Percentiles rank a stretch among this genome's conserved stretches.
phyloP scores from a whole-genome alignment of 2,113 vertebrate species.

The Pteropus alecto region DNA sequence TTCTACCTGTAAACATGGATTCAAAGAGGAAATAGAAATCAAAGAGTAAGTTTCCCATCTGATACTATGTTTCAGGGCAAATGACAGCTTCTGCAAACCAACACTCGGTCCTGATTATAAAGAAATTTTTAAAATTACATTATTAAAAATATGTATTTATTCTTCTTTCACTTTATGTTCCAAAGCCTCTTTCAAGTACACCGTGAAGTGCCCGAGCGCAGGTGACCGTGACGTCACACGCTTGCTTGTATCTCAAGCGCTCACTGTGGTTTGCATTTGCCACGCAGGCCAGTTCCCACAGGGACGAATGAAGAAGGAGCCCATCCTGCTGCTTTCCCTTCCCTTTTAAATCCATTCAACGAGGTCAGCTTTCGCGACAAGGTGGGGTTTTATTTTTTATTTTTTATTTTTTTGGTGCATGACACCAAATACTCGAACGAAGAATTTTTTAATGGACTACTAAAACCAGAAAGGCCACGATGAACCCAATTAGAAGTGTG shows the following conservation, averaged over 20 bases:
- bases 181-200: slow-evolving; percentile 70
- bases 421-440: slow-evolving; percentile 25
- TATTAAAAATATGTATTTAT: slow-evolving; percentile 72
- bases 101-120: slow-evolving; percentile 64
- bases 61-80: slow-evolving; percentile 43
- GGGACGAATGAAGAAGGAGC: background rate
- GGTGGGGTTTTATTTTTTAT: slow-evolving; percentile 52
- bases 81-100: slow-evolving; percentile 50
- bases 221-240: slow-evolving; percentile 29
- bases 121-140: slow-evolving; percentile 49
- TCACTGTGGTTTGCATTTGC: background rate
- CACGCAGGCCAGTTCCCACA: background rate
- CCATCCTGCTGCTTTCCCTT: background rate
- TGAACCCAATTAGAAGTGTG: slow-evolving; percentile 41
- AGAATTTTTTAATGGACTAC: slow-evolving; percentile 36
- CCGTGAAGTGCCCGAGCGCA: slow-evolving; percentile 32
- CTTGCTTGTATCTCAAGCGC: slow-evolving; percentile 14
- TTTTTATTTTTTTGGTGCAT: slow-evolving; percentile 24
- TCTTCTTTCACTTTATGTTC: slow-evolving; percentile 48
- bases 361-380: slow-evolving; percentile 9
- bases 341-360: background rate
- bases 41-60: slow-evolving; percentile 10
- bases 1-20: slow-evolving; percentile 25
- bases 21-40: slow-evolving; percentile 39
- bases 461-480: slow-evolving; percentile 40